phyloP scores from a whole-genome alignment of 2,113 vertebrate genomes.

The Rhabdomys dilectus region DNA sequence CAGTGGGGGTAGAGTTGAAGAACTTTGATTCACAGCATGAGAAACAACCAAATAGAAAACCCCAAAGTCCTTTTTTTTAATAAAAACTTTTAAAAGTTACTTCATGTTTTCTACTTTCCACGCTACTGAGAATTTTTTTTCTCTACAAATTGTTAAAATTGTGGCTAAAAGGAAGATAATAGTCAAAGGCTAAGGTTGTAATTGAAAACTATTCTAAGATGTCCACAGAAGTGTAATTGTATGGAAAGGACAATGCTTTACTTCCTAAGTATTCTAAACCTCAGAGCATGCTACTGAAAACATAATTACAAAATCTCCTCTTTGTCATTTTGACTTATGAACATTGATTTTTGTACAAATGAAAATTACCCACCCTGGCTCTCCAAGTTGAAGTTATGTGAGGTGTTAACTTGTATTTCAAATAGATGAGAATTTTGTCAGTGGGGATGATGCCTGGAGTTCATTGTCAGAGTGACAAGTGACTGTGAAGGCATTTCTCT shows the following conservation, averaged over 20 bases:
- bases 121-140: not conserved
- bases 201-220: slow-evolving; percentile 29
- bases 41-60: not conserved
- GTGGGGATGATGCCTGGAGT: not conserved
- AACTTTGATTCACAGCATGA: not conserved
- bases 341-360: not conserved
- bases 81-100: not conserved
- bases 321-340: not conserved
- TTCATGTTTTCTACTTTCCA: not conserved
- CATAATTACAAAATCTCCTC: not conserved
- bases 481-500: not conserved
- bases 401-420: not conserved
- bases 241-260: not conserved
- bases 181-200: not conserved
- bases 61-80: not conserved
- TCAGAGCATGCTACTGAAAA: not conserved
- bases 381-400: not conserved
- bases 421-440: not conserved
- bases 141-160: not conserved
- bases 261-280: slow-evolving; percentile 16
- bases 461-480: not conserved
- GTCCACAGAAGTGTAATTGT: slow-evolving; percentile 20
- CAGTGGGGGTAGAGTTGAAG: no score
- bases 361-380: not conserved
- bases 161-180: not conserved